These are phyloP conservation scores for Keiferia lycopersicella DNA, from an alignment of 2,888 invertebrate genomes.

Conservation along the genomic window DNA sequence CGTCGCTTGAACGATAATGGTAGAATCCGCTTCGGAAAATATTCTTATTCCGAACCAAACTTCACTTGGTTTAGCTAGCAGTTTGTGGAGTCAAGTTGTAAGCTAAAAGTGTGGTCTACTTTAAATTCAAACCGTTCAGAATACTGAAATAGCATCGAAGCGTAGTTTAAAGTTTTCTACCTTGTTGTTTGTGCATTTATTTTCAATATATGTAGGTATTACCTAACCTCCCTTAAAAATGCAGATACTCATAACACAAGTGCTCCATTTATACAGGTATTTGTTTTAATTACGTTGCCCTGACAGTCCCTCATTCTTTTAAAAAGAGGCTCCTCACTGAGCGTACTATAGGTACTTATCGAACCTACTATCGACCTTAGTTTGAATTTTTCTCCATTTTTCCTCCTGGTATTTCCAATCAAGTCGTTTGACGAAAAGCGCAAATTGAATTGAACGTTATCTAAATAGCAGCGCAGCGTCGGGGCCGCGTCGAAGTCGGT, in stretches of 20 bases:
- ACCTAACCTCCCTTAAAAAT: no score
- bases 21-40: neutral
- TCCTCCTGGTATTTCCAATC: neutral
- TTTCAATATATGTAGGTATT: no score
- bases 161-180: neutral
- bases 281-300: no score
- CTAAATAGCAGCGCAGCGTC: conserved; percentile 6
- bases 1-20: conserved; percentile 1
- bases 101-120: conserved; percentile 1
- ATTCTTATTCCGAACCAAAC: conserved; percentile 1
- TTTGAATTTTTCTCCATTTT: no score
- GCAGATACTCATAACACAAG: no score
- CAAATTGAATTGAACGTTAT: conserved; percentile 6
- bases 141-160: neutral
- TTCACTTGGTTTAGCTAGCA: conserved; percentile 5
- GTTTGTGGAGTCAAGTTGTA: neutral
- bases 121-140: neutral
- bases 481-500: neutral
- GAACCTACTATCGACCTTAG: no score
- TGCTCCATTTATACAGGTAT: no score
- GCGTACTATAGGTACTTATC: no score
- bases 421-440: conserved; percentile 1
- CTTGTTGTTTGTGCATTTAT: neutral
- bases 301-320: no score
- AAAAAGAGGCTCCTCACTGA: no score